phyloP scores from a whole-genome alignment of 2,113 vertebrate species.

The Oreochromis tanganicae region DNA sequence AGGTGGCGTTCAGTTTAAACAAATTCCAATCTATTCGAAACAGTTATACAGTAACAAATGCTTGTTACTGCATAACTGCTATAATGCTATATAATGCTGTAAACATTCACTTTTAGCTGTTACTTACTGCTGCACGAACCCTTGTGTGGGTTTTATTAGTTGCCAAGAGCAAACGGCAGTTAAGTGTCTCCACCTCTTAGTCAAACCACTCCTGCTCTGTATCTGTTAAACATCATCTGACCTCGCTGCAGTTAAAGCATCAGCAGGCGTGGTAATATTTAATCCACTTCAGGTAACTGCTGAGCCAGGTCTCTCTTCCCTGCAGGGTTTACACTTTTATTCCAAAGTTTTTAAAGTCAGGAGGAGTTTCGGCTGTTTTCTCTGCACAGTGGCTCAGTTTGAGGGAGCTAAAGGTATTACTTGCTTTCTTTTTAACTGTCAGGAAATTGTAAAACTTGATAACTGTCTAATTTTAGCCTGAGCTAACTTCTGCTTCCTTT shows the following conservation, averaged over 20 bases:
- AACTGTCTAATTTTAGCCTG: constrained; percentile 15
- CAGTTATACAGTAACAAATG: not conserved
- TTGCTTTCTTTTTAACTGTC: constrained; percentile 6
- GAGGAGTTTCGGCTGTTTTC: not conserved
- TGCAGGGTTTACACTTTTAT: not conserved
- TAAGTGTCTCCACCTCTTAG: constrained; percentile 44
- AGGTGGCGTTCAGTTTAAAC: not conserved
- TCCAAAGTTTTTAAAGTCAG: not conserved
- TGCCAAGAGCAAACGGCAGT: constrained; percentile 15
- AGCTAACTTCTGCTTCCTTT: constrained; percentile 56
- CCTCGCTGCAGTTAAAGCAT: constrained; percentile 22
- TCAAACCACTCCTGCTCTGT: constrained; percentile 50
- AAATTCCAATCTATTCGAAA: not conserved
- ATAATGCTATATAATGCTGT: not conserved
- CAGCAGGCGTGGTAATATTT: constrained; percentile 69
- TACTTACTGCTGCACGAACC: not conserved
- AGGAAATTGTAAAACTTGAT: constrained; percentile 26
- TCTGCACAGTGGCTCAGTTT: not conserved
- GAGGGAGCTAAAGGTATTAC: not conserved
- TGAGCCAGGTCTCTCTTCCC: not conserved
- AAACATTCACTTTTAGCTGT: not conserved
- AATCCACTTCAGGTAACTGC: constrained; percentile 46
- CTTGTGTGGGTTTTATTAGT: not conserved
- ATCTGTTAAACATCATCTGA: constrained; percentile 53
- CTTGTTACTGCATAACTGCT: not conserved